phyloP scores from a whole-genome alignment of 2,797 vertebrate species.

The Anisognathus igniventris region DNA sequence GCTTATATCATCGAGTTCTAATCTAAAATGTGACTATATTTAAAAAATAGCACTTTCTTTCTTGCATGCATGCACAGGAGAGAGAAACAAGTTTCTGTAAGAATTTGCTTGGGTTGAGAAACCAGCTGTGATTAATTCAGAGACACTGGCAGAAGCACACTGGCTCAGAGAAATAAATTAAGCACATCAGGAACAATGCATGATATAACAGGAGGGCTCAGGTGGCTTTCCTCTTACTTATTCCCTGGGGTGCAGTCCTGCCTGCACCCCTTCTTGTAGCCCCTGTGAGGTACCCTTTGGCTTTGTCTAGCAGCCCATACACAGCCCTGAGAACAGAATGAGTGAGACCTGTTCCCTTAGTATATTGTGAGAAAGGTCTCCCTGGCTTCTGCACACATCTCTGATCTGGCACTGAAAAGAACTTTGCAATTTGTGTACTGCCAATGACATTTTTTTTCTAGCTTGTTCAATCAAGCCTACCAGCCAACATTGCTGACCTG shows the following conservation, averaged over 20 bases:
- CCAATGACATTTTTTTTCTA: background rate
- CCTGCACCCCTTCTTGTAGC: background rate
- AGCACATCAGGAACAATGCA: background rate
- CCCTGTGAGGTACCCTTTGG: background rate
- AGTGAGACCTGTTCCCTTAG: background rate
- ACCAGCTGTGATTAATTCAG: background rate
- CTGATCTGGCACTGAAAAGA: background rate
- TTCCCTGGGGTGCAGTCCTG: background rate
- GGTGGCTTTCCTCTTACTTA: background rate
- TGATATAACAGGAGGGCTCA: background rate
- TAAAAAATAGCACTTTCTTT: background rate
- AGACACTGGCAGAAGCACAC: background rate
- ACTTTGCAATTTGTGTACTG: background rate
- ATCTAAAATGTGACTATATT: background rate
- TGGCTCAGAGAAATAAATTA: background rate
- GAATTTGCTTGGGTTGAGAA: background rate
- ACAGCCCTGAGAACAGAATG: background rate
- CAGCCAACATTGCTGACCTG: background rate
- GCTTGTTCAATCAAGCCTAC: background rate
- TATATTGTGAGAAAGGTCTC: rapidly evolving
- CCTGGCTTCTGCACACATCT: background rate
- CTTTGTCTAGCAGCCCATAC: background rate
- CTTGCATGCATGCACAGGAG: background rate
- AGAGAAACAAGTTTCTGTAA: background rate
- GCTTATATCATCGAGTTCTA: background rate